phyloP scores from a whole-genome alignment of 2,888 invertebrate genomes.

The Argyra leucocephala region DNA sequence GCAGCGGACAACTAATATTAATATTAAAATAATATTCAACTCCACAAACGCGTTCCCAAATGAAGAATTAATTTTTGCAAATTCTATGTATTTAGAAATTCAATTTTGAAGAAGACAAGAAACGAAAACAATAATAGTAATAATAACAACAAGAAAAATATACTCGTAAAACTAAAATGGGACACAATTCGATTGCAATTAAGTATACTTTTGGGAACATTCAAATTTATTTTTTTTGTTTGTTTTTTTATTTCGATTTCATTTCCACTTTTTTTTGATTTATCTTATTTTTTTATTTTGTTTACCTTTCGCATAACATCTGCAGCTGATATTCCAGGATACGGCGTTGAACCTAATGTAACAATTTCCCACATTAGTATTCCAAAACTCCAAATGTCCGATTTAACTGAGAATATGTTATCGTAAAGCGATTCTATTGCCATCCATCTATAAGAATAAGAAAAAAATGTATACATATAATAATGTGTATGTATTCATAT shows the following conservation, averaged over 20 bases:
- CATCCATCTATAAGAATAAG: slow-evolving; percentile 68
- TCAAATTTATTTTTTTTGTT: not conserved
- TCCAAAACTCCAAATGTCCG: slow-evolving; percentile 94
- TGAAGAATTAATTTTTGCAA: too few relatives aligned
- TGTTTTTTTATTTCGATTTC: not conserved
- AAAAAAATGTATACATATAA: slow-evolving; percentile 5
- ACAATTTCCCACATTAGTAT: slow-evolving; percentile 93
- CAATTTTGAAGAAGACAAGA: too few relatives aligned
- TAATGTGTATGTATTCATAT: not conserved
- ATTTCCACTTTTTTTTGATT: not conserved
- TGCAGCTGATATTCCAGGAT: slow-evolving; percentile 83
- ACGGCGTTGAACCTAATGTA: slow-evolving; percentile 88
- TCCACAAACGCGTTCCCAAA: too few relatives aligned
- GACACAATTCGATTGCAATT: slow-evolving; percentile 20
- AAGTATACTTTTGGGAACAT: slow-evolving; percentile 18
- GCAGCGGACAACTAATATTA: too few relatives aligned
- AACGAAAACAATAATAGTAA: too few relatives aligned
- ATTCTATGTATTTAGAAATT: too few relatives aligned
- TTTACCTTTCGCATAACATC: slow-evolving; percentile 81
- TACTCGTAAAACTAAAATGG: not conserved
- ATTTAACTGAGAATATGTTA: slow-evolving; percentile 86
- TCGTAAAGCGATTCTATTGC: slow-evolving; percentile 90
- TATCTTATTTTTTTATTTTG: not conserved
- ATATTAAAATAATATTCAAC: too few relatives aligned
- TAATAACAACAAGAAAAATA: too few relatives aligned